These are phyloP conservation scores for Strigamia crassipes DNA, from an alignment of 2,888 invertebrate species.

Conservation along the genomic window DNA sequence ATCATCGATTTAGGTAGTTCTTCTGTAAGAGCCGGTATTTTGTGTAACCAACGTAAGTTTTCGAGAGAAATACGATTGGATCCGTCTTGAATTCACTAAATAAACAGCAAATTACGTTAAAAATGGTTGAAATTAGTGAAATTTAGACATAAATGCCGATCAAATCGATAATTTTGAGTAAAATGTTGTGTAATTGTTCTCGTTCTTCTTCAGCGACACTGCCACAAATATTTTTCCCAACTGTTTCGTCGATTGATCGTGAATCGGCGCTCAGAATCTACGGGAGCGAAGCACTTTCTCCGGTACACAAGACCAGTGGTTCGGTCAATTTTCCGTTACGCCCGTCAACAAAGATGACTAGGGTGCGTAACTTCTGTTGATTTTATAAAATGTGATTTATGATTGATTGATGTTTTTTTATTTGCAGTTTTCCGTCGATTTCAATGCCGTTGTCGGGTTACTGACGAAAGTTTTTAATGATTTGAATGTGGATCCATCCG, in stretches of 20 bases:
- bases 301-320: conserved; percentile 58
- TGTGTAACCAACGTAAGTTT: conserved; percentile 61
- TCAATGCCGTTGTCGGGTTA: conserved; percentile 61
- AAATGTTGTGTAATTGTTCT: neutral
- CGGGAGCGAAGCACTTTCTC: conserved; percentile 61
- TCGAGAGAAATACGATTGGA: neutral
- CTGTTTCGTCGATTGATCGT: conserved; percentile 61
- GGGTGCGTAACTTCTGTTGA: too few species aligned
- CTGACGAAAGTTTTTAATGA: conserved; percentile 63
- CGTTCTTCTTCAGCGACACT: conserved; percentile 59
- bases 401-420: conserved; percentile 34
- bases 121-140: too few species aligned
- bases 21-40: conserved; percentile 65
- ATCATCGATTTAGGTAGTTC: conserved; percentile 66
- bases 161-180: too few species aligned
- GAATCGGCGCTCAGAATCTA: conserved; percentile 57
- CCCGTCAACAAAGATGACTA: conserved; percentile 61
- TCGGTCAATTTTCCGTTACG: conserved; percentile 59
- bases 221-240: conserved; percentile 65
- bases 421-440: conserved; percentile 59
- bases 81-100: too few species aligned
- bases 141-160: too few species aligned
- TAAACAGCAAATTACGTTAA: too few species aligned
- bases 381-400: too few species aligned
- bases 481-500: conserved; percentile 60